Evolutionary conservation across 2,113 vertebrate genomes (phyloP).

Genomic region (Perca flavescens): DNA sequence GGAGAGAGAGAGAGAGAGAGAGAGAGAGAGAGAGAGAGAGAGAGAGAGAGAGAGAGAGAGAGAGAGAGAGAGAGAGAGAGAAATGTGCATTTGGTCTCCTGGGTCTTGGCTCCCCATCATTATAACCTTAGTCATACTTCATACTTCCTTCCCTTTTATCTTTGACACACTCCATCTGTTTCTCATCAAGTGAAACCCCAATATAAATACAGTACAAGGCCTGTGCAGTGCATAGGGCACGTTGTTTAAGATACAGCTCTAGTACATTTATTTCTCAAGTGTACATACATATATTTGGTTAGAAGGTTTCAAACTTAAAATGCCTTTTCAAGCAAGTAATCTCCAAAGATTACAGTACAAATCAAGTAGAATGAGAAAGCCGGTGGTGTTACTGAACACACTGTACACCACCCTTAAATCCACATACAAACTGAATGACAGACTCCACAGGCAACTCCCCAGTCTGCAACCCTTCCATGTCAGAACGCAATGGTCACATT

Average conservation of each 20-base stretch:
- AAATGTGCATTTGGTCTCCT: conserved; percentile 68
- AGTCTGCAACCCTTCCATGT: conserved; percentile 39
- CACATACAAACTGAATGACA: conserved; percentile 46
- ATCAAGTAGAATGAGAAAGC: conserved; percentile 38
- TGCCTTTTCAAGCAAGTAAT: conserved; percentile 27
- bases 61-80: neutral
- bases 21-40: conserved; percentile 15
- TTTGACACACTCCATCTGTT: conserved; percentile 80
- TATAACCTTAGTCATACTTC: conserved; percentile 82
- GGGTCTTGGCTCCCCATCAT: conserved; percentile 73
- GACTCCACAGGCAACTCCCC: conserved; percentile 54
- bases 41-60: too few relatives aligned
- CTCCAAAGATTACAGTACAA: conserved; percentile 14
- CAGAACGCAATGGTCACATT: conserved; percentile 53
- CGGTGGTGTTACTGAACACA: neutral
- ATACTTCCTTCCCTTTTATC: conserved; percentile 83
- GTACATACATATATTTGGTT: conserved; percentile 16
- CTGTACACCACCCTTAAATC: neutral
- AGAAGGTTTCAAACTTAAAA: conserved; percentile 20
- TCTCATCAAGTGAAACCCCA: conserved; percentile 74
- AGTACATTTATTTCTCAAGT: conserved; percentile 22
- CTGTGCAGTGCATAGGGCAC: conserved; percentile 47
- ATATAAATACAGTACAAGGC: conserved; percentile 74
- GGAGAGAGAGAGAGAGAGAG: neutral
- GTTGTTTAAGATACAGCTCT: conserved; percentile 32